phyloP scores from a whole-genome alignment of 2,888 invertebrate genomes.

The Pherbina coryleti region DNA sequence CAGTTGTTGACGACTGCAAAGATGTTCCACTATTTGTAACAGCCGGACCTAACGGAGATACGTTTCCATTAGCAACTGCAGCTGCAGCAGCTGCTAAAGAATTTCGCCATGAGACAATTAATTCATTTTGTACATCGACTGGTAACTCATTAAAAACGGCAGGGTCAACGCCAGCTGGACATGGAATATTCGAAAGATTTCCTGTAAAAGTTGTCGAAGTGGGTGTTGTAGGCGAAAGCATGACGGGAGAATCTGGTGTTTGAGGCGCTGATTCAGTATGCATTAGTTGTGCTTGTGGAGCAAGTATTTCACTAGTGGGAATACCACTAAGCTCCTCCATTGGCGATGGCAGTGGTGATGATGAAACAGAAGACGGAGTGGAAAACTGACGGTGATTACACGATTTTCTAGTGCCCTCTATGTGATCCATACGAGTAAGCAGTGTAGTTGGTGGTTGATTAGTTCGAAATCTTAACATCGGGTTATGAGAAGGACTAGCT shows the following conservation, averaged over 20 bases:
- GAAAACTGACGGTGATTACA: constrained; percentile 50
- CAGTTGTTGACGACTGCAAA: constrained; percentile 49
- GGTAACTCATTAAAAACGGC: constrained; percentile 80
- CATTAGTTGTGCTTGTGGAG: not conserved
- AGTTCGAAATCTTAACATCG: constrained; percentile 49
- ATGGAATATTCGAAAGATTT: constrained; percentile 68
- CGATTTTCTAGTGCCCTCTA: constrained; percentile 53
- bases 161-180: constrained; percentile 78
- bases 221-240: constrained; percentile 34
- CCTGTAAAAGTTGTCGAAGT: constrained; percentile 51
- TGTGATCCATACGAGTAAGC: constrained; percentile 56
- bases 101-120: constrained; percentile 76
- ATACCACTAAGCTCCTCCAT: constrained; percentile 60
- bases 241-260: constrained; percentile 16
- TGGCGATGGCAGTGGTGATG: constrained; percentile 60
- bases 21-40: constrained; percentile 22
- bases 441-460: constrained; percentile 58
- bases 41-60: constrained; percentile 35
- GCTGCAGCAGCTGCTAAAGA: constrained; percentile 63
- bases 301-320: constrained; percentile 41
- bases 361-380: constrained; percentile 55
- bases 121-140: constrained; percentile 79
- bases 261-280: constrained; percentile 3
- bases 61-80: constrained; percentile 49
- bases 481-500: constrained; percentile 24